Evolutionary conservation across 1,140 invertebrate genomes (phyloP).

Genomic region (Drosophila insularis): DNA sequence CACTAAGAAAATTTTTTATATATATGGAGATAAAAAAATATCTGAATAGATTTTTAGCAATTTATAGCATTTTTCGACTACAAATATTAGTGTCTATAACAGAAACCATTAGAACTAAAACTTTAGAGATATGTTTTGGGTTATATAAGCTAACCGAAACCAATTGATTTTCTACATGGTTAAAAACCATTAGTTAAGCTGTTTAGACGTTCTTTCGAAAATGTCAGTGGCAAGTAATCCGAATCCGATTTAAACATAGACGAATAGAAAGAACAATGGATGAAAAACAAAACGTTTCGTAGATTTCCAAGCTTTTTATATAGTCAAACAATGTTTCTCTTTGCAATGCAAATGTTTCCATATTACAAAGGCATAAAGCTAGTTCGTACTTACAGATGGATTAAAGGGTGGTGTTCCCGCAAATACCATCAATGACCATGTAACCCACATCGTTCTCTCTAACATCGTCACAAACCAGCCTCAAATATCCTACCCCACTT

Average conservation of each 20-base stretch:
- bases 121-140: no score
- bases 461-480: constrained; percentile 19
- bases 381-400: neutral
- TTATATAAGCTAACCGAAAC: no score
- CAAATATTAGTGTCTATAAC: no score
- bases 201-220: neutral
- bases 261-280: neutral
- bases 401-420: neutral
- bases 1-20: no score
- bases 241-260: neutral
- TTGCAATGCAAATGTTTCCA: neutral
- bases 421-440: constrained; percentile 38
- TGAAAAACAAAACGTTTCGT: neutral
- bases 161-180: no score
- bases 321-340: neutral
- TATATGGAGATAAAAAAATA: no score
- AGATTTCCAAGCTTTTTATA: neutral
- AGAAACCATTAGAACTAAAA: no score
- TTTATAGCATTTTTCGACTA: no score
- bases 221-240: neutral
- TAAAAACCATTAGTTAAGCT: no score
- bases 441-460: neutral
- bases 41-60: no score
- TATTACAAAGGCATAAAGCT: neutral
- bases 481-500: constrained; percentile 1